Evolutionary conservation across 2,888 invertebrate species (phyloP).

Genomic region (Drosophila robusta): DNA sequence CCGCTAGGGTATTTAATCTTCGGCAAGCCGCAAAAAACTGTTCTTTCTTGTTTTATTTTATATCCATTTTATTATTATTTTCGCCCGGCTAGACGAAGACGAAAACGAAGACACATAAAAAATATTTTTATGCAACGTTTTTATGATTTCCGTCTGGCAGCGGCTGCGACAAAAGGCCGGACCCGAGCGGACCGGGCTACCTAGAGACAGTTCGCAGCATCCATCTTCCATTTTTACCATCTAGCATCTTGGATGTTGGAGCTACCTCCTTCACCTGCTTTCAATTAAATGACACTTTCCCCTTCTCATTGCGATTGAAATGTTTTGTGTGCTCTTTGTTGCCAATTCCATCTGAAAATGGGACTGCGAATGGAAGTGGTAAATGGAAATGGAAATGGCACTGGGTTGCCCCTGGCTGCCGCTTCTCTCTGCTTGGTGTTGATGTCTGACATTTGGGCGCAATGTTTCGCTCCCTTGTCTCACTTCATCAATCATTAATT

Average conservation of each 20-base stretch:
- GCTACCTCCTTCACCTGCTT: conserved; percentile 71
- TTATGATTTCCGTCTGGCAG: conserved; percentile 77
- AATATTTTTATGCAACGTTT: conserved; percentile 77
- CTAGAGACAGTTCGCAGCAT: not conserved
- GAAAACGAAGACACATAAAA: conserved; percentile 57
- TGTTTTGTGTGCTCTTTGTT: conserved; percentile 33
- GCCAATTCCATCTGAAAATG: conserved; percentile 6
- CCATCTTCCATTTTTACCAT: conserved; percentile 3
- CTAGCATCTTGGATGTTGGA: conserved; percentile 4
- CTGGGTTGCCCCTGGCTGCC: conserved; percentile 12
- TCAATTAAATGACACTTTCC: conserved; percentile 77
- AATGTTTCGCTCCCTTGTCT: conserved; percentile 66
- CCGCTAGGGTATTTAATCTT: conserved; percentile 1
- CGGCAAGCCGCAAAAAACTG: not conserved
- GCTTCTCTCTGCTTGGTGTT: conserved; percentile 29
- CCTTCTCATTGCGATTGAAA: conserved; percentile 69
- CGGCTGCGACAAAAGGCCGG: conserved; percentile 46
- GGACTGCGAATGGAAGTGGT: not conserved
- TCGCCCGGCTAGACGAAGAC: conserved; percentile 42
- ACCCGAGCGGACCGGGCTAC: conserved; percentile 4
- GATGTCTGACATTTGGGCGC: conserved; percentile 39
- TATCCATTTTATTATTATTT: conserved; percentile 76
- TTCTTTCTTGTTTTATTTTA: conserved; percentile 68
- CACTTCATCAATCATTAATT: conserved; percentile 78
- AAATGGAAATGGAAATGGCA: conserved; percentile 4